Evolutionary conservation across 1,140 invertebrate species (phyloP).

Genomic region (Vanessa atalanta): DNA sequence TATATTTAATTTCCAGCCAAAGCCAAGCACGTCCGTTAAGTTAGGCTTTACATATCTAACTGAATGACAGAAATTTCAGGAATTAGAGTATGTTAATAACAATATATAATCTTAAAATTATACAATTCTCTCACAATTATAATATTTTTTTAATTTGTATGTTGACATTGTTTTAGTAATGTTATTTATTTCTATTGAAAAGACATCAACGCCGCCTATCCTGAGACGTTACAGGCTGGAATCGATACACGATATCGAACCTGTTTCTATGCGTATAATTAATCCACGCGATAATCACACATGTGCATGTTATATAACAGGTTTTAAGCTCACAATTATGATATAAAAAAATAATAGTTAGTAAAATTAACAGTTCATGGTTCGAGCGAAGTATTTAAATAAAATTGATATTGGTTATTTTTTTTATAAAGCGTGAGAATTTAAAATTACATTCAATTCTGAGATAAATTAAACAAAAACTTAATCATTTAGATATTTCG

Average conservation of each 20-base stretch:
- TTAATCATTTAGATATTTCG: too few species aligned
- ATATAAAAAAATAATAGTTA: slow-evolving; percentile 14
- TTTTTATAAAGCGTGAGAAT: not conserved
- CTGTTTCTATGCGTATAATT: slow-evolving; percentile 29
- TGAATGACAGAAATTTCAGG: too few species aligned
- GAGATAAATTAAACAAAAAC: too few species aligned
- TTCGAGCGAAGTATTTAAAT: not conserved
- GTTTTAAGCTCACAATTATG: slow-evolving; percentile 15
- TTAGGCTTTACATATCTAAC: too few species aligned
- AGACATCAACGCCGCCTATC: slow-evolving; percentile 53
- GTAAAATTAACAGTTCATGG: slow-evolving; percentile 13
- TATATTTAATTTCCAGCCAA: not conserved
- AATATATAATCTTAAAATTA: too few species aligned
- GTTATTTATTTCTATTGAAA: slow-evolving; percentile 41
- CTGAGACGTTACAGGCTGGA: slow-evolving; percentile 1
- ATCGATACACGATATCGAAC: slow-evolving; percentile 22
- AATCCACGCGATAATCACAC: slow-evolving; percentile 13
- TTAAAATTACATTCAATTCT: not conserved
- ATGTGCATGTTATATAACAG: slow-evolving; percentile 26
- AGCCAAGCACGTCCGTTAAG: too few species aligned
- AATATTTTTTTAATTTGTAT: too few species aligned
- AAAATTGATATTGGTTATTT: not conserved
- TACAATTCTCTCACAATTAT: too few species aligned
- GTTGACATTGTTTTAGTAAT: too few species aligned
- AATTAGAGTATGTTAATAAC: too few species aligned